Percentiles rank a stretch among this genome's conserved stretches.
Evolutionary conservation across 2,888 invertebrate species (phyloP).

Genomic region (Bellardia bayeri): DNA sequence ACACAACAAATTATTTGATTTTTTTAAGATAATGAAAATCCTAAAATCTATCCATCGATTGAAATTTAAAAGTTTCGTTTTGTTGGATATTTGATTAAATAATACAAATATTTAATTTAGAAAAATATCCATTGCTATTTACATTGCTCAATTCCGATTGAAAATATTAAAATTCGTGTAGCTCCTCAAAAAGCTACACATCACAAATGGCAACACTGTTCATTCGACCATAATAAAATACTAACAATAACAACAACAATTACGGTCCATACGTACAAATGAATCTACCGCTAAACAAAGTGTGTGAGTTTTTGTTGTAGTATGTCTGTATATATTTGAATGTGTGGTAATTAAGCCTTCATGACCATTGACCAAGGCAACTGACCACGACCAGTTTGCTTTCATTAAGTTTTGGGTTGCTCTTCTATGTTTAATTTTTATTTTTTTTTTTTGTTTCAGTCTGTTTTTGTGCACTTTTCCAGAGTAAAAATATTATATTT

Average conservation of each 20-base stretch:
- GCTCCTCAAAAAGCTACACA: no score
- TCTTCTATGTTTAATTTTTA: constrained; percentile 51
- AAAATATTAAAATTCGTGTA: no score
- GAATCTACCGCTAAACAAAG: constrained; percentile 1
- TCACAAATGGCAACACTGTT: no score
- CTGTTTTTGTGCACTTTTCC: neutral
- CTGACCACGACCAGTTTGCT: constrained; percentile 82
- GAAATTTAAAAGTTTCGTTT: no score
- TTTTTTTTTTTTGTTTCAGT: constrained; percentile 27
- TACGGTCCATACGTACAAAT: neutral
- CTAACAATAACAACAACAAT: neutral
- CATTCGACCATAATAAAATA: neutral
- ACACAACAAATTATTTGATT: no score
- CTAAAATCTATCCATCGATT: no score
- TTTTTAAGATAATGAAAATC: no score
- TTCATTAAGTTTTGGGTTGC: constrained; percentile 81
- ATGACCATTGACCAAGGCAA: constrained; percentile 79
- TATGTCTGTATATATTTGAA: constrained; percentile 50
- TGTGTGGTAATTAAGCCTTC: constrained; percentile 80
- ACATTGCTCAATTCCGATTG: no score
- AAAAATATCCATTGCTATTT: no score
- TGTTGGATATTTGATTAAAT: no score
- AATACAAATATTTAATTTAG: no score
- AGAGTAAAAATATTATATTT: no score
- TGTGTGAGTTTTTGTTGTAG: neutral